Evolutionary conservation across 1,140 invertebrate species (phyloP), one percentile per base, ranked within the genome.

Genomic region (Drosophila paulistorum): DNA sequence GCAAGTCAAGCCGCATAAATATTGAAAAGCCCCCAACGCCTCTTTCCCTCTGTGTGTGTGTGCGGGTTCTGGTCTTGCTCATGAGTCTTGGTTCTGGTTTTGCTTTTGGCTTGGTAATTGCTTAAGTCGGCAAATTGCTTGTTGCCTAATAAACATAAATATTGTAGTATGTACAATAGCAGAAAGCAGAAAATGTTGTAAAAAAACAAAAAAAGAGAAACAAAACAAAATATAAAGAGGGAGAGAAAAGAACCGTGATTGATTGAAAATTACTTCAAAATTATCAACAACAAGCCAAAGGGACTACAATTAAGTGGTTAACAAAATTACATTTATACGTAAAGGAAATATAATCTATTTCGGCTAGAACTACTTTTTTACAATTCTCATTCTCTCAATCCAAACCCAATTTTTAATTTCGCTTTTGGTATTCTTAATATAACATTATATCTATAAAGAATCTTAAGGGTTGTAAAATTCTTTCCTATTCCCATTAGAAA

Each of bases 91-190:
- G 48, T 51, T 11, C 10, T 51, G 45, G 17, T 20, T 51, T 23
- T 51, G 45, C 17, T 77, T 74, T 76, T 76, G 23, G 74, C 59
- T 58, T 17, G 74, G 76, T 79, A 79, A 79, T 79, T 79, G 76
- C 76, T 73, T 79, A 79, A 79, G 75, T 78, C 75, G 75, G 75
- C 75, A 79, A 79, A 78, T 79, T 79, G 76, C 70, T 62, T 59
- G 58, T 59, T 59, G 73, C 73, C 65, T 79, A 79, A 79, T 79
- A 78, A 79, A 68, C 75, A 79, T 79, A 79, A 79, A 79, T 78
- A 78, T 65, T 30, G 26, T 7, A 58, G 20, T 37, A 37, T 10
- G 2, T n/a, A 35, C 45, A 20, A 30, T 30, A 7, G 30, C 30
- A 30, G 30, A 30, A 30, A 30, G 5, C 30, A 30, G 30, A 7